Conservation (phyloP, 2,797 vertebrate genomes). For the Aselliscus stoliczkanus region DNA sequence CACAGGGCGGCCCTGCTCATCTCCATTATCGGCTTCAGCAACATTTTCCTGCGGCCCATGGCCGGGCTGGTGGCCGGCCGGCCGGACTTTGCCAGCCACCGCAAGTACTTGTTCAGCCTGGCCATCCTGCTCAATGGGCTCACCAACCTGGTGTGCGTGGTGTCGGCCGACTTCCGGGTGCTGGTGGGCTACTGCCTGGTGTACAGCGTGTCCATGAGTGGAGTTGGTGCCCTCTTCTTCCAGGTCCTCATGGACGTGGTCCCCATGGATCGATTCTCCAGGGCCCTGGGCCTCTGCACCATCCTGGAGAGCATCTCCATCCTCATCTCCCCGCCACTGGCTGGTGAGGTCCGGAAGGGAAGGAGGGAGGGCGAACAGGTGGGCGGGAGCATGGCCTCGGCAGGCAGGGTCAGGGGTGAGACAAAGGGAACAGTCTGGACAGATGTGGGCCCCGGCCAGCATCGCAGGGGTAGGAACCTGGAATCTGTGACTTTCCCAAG, state of each 20-base stretch:
- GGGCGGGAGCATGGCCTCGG: background rate
- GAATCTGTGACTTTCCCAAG: background rate
- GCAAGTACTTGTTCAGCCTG: conserved; percentile 87
- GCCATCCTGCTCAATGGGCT: conserved; percentile 89
- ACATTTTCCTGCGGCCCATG: conserved; percentile 90
- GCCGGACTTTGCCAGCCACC: conserved; percentile 83
- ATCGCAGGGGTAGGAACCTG: background rate
- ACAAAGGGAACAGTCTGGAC: background rate
- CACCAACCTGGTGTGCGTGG: conserved; percentile 90
- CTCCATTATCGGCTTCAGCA: conserved; percentile 90
- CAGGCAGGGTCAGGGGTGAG: background rate
- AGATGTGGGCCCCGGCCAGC: background rate
- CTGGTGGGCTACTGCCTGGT: conserved; percentile 86
- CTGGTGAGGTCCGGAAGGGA: conserved; percentile 83
- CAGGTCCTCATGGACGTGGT: conserved; percentile 96
- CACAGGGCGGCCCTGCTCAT: conserved; percentile 88
- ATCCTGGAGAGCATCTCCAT: conserved; percentile 91
- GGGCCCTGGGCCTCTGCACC: conserved; percentile 92
- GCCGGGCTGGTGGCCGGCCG: conserved; percentile 86
- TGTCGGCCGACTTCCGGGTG: conserved; percentile 82
- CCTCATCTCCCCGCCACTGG: conserved; percentile 91
- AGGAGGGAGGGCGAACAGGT: background rate
- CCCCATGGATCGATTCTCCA: conserved; percentile 92
- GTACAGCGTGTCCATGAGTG: conserved; percentile 92
- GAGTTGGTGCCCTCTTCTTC: conserved; percentile 90